These are phyloP conservation scores for Apodemia zela DNA, from an alignment of 2,888 invertebrate genomes.

Conservation along the genomic window DNA sequence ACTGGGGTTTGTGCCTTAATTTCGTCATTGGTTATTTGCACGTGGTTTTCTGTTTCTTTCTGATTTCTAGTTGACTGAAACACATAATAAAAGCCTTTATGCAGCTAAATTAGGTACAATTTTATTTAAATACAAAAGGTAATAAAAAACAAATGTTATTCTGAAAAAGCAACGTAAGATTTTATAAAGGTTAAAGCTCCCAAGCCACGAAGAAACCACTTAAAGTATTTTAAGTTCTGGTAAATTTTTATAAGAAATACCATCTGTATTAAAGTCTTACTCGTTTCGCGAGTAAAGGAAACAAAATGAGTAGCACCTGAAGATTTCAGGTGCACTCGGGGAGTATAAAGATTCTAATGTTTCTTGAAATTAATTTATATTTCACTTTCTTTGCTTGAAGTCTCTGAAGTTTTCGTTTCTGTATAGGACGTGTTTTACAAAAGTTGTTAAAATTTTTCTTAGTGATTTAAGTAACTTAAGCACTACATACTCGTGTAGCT, in stretches of 20 bases:
- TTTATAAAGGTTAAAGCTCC: background rate
- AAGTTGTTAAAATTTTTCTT: background rate
- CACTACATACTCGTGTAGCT: too few species aligned
- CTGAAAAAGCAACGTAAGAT: background rate
- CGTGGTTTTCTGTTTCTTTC: too few species aligned
- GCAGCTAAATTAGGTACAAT: too few species aligned
- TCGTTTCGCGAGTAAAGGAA: slow-evolving; percentile 3
- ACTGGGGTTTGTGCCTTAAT: too few species aligned
- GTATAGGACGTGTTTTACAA: background rate
- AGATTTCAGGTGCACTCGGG: background rate
- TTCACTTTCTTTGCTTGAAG: background rate
- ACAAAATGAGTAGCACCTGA: slow-evolving; percentile 3
- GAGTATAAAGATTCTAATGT: background rate
- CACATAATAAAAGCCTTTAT: too few species aligned
- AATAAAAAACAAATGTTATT: background rate
- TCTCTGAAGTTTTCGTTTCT: background rate
- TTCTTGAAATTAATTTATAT: slow-evolving; percentile 8
- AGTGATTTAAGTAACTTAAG: too few species aligned
- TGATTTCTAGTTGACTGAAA: too few species aligned
- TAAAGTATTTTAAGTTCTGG: background rate
- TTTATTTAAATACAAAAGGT: too few species aligned
- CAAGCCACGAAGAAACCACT: background rate
- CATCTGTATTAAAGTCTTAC: slow-evolving; percentile 3
- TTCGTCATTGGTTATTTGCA: too few species aligned
- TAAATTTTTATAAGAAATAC: background rate